Percentiles rank a stretch among this genome's conserved stretches.
Conservation (phyloP, 2,113 vertebrate genomes). For the Coracopsis vasa region DNA sequence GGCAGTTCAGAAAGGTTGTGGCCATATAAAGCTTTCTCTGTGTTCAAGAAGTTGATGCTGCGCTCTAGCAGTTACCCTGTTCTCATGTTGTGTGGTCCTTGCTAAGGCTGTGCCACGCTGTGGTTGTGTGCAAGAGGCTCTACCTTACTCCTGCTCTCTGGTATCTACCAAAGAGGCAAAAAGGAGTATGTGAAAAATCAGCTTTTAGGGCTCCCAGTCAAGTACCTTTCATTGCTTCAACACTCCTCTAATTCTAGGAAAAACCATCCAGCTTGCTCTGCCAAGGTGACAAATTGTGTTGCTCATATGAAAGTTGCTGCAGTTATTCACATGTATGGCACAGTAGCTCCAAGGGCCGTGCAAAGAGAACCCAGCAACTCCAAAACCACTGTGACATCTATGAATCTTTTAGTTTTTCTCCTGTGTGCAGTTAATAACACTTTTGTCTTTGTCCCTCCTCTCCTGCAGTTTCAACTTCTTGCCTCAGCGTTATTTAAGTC, state of each 20-base stretch:
- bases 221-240: neutral
- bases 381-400: neutral
- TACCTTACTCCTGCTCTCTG: neutral
- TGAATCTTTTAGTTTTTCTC: neutral
- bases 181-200: neutral
- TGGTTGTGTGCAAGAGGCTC: neutral
- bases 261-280: neutral
- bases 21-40: neutral
- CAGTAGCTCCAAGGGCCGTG: neutral
- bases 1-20: neutral
- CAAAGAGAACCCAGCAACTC: neutral
- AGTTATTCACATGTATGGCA: neutral
- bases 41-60: neutral
- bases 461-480: constrained; percentile 92
- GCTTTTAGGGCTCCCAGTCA: neutral
- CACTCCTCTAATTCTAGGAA: neutral
- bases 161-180: neutral
- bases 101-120: neutral
- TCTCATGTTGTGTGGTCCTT: neutral
- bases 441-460: neutral
- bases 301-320: neutral
- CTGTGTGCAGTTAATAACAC: neutral
- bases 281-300: neutral
- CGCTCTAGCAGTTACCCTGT: neutral
- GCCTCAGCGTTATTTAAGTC: constrained; percentile 97